A percentile compares a stretch with the other conserved stretches of the same genome.
Conservation (phyloP, 2,113 vertebrate species). For the Pygoscelis antarcticus region DNA sequence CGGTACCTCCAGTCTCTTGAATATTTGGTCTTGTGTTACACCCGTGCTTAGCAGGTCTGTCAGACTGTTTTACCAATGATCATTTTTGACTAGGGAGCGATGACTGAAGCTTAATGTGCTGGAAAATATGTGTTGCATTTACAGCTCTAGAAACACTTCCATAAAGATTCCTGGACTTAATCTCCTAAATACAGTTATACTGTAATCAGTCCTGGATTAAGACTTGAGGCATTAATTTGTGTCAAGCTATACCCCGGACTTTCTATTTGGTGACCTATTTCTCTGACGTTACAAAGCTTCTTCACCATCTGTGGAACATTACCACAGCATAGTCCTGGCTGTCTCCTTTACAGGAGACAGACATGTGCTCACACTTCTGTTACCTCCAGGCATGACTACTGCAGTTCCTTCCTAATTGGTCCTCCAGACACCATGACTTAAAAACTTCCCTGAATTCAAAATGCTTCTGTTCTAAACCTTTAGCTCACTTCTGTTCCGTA, state of each 20-base stretch:
- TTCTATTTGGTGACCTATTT: not conserved
- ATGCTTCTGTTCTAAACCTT: not conserved
- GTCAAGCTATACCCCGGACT: not conserved
- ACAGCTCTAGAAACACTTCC: not conserved
- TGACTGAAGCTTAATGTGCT: not conserved
- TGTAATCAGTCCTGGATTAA: not conserved
- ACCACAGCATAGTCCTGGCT: not conserved
- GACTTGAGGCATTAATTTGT: not conserved
- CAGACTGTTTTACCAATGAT: not conserved
- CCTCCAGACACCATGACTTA: slow-evolving; percentile 53
- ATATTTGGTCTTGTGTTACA: not conserved
- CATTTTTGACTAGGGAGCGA: not conserved
- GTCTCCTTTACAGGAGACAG: no score
- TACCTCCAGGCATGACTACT: slow-evolving; percentile 65
- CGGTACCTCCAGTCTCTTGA: not conserved
- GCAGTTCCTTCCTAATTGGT: slow-evolving; percentile 70
- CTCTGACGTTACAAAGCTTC: not conserved
- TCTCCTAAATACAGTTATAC: not conserved
- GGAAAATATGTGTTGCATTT: not conserved
- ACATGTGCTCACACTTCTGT: not conserved
- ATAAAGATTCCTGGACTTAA: not conserved
- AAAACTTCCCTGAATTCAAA: slow-evolving; percentile 47
- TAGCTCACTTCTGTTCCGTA: not conserved
- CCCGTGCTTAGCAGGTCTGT: not conserved
- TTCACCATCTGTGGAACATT: not conserved